Percentiles rank a stretch among this genome's conserved stretches.
Evolutionary conservation across 2,888 invertebrate genomes (phyloP).

Genomic region (Sinhomidia bicolor): DNA sequence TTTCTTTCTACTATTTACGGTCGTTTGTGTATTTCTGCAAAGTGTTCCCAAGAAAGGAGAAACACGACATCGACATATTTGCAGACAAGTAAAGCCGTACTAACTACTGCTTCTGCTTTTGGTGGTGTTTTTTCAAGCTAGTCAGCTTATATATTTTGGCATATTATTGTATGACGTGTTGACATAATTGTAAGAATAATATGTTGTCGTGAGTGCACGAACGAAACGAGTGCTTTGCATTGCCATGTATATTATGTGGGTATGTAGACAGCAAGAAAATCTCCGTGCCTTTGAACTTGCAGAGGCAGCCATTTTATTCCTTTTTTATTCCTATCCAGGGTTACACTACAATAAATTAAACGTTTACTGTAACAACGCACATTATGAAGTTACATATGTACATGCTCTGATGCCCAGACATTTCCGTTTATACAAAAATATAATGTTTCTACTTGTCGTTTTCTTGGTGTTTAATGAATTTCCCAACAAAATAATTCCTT

Average conservation of each 20-base stretch:
- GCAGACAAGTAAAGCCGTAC: background rate
- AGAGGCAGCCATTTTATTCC: background rate
- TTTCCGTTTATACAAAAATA: background rate
- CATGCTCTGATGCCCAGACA: background rate
- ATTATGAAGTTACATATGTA: background rate
- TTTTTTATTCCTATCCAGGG: background rate
- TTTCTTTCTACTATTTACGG: background rate
- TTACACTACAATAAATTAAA: background rate
- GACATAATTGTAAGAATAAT: no score
- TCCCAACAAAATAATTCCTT: background rate
- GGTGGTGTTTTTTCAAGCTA: background rate
- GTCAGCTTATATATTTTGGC: background rate
- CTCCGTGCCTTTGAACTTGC: conserved; percentile 48
- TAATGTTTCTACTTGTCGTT: background rate
- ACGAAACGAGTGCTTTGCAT: background rate
- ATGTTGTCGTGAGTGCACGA: background rate
- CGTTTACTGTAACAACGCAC: background rate
- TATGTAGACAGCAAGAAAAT: background rate
- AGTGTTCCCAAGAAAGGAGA: conserved; percentile 1
- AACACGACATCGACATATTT: conserved; percentile 25
- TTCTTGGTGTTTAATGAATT: background rate
- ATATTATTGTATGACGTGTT: no score
- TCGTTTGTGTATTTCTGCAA: background rate
- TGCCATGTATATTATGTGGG: background rate
- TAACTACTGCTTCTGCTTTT: background rate